Evolutionary conservation across 2,797 vertebrate genomes (phyloP).

Genomic region (Xenops minutus): DNA sequence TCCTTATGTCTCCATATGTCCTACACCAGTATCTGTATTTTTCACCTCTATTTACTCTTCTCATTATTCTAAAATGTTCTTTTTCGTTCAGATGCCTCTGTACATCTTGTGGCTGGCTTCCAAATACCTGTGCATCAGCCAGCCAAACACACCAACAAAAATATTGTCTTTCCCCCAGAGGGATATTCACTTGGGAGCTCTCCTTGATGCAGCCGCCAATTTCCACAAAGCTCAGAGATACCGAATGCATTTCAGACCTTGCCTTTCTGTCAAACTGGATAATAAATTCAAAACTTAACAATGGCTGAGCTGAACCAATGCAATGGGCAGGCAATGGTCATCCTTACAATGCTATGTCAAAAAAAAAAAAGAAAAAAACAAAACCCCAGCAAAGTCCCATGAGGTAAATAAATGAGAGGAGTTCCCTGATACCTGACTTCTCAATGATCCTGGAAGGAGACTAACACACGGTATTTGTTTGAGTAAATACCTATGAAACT

Average conservation of each 20-base stretch:
- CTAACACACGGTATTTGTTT: neutral
- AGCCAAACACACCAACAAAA: neutral
- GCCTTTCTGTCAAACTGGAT: neutral
- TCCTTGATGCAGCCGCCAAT: neutral
- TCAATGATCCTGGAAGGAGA: rapidly evolving
- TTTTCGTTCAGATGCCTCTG: neutral
- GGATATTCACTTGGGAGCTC: neutral
- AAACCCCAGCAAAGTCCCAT: rapidly evolving
- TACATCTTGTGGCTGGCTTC: neutral
- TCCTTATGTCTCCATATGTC: neutral
- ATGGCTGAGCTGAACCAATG: neutral
- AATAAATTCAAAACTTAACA: neutral
- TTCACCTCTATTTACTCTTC: neutral
- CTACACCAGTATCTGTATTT: neutral
- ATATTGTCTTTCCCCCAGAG: neutral
- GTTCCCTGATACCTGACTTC: neutral
- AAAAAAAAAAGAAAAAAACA: too few relatives aligned
- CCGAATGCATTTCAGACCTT: neutral
- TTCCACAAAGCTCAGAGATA: neutral
- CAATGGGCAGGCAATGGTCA: neutral
- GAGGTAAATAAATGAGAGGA: neutral
- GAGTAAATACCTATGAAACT: neutral
- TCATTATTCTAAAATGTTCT: neutral
- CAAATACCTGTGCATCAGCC: neutral
- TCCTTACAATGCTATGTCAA: neutral